Evolutionary conservation across 2,888 invertebrate species (phyloP), one percentile per base, ranked within the genome.

Genomic region (Hololepta plana): DNA sequence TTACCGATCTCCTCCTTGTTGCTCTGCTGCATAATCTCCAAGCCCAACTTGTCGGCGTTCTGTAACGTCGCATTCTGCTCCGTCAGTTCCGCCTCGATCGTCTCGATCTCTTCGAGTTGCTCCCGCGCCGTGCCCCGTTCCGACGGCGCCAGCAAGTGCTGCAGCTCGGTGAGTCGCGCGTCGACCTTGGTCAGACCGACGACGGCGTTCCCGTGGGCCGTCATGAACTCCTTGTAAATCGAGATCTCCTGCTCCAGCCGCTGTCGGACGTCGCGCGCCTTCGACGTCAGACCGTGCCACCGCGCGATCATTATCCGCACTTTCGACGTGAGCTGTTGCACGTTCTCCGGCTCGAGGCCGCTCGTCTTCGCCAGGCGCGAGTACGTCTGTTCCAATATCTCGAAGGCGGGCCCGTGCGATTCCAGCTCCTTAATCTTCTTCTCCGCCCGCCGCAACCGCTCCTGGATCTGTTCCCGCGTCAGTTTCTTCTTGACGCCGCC

Each of bases 101-200:
- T 45, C 29, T 17, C 6, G n/a, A 7, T 17, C 6, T 7, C 17
- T 17, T 8, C 6, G n/a, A 17, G 17, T 17, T 17, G 17, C 17
- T 7, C 6, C 30, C 53, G 52, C 20, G 51, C 47, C n/a, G 55
- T 39, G 30, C 47, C 49, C 23, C 47, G 48, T 50, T 52, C 35
- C 42, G 60, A 38, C 40, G 62, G 32, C 23, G 55, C 39, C 34
- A 1, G 65, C 56, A 2, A 76, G 38, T 71, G 71, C 39, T 77
- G 62, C 3, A 76, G 51, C 29, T 77, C 64, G 1, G 77, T 77
- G 9, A 85, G 53, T 17, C 71, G 59, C 1, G 74, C 72, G 39
- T 82, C 79, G 1, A 79, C 62, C 38, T 71, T 68, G 0, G 73
- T 72, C 12, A 84, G 49, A 3, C 69, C 67, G 7, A 77, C 64